Conservation (phyloP, 2,797 vertebrate genomes). For the Margarornis squamiger region DNA sequence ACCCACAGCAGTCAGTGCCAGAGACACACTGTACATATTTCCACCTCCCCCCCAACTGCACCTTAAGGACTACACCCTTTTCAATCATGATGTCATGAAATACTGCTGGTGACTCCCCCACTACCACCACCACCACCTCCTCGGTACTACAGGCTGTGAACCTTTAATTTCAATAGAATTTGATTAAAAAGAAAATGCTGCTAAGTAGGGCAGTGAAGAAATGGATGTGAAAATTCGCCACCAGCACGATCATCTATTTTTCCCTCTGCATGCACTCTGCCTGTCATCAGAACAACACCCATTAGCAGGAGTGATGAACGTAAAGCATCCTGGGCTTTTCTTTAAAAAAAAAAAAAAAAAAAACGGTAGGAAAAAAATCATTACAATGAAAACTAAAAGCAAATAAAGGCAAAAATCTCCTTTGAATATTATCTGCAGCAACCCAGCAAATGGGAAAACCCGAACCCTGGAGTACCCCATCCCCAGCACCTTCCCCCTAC, state of each 20-base stretch:
- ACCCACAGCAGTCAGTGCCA: constrained; percentile 42
- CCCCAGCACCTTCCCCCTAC: constrained; percentile 47
- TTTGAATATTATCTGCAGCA: not conserved
- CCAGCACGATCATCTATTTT: constrained; percentile 27
- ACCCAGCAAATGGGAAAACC: constrained; percentile 11
- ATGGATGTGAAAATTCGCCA: constrained; percentile 46
- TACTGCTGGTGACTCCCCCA: constrained; percentile 70
- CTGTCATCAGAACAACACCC: constrained; percentile 69
- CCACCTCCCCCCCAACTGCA: constrained; percentile 46
- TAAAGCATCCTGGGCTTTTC: constrained; percentile 38
- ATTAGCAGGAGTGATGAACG: constrained; percentile 54
- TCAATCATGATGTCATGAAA: constrained; percentile 78
- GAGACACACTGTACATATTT: constrained; percentile 46
- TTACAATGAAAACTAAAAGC: not conserved
- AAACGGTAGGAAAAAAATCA: not conserved
- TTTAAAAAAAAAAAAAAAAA: too few species aligned
- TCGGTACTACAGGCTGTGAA: constrained; percentile 39
- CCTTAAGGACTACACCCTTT: constrained; percentile 76
- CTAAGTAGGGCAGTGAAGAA: constrained; percentile 54
- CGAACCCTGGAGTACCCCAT: constrained; percentile 9
- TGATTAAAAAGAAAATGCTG: constrained; percentile 58
- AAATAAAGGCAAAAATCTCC: not conserved
- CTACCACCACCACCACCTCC: constrained; percentile 43
- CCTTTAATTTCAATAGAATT: constrained; percentile 55
- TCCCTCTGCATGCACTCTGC: constrained; percentile 44